Evolutionary conservation across 2,797 vertebrate genomes (phyloP).

Genomic region (Apogon hyalosoma): DNA sequence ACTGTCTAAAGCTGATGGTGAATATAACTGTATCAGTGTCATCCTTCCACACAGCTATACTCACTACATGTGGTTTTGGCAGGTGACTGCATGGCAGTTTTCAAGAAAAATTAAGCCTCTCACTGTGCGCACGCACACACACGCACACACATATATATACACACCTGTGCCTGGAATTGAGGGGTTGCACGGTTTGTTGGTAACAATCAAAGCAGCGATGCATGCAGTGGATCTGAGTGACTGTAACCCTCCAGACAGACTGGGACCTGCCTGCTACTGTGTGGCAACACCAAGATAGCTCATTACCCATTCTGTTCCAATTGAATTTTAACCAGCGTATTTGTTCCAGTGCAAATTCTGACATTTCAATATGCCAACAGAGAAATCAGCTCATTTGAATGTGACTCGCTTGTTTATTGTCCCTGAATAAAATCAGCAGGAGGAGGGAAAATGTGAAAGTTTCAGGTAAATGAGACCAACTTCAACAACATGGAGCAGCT

Average conservation of each 20-base stretch:
- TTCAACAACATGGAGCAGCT: not conserved
- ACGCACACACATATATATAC: constrained; percentile 16
- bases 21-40: too few species aligned
- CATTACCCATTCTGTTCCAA: constrained; percentile 77
- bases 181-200: constrained; percentile 32
- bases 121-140: constrained; percentile 12
- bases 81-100: too few species aligned
- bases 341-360: constrained; percentile 87
- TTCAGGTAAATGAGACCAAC: constrained; percentile 17
- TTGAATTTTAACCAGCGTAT: constrained; percentile 71
- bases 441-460: constrained; percentile 39
- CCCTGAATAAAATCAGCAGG: constrained; percentile 13
- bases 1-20: too few species aligned
- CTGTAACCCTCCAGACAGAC: constrained; percentile 59
- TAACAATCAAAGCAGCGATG: constrained; percentile 68
- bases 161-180: constrained; percentile 13
- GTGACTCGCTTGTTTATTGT: constrained; percentile 53
- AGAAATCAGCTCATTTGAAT: constrained; percentile 78
- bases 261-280: constrained; percentile 50
- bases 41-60: too few species aligned
- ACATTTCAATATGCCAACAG: constrained; percentile 83
- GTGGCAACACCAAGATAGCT: constrained; percentile 72
- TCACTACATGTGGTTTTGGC: too few species aligned
- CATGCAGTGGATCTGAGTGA: constrained; percentile 69
- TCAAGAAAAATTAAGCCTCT: too few species aligned